Percentiles rank a stretch among this genome's conserved stretches.
These are phyloP conservation scores for Gorsachius magnificus DNA, from an alignment of 2,797 vertebrate genomes.

Conservation along the genomic window DNA sequence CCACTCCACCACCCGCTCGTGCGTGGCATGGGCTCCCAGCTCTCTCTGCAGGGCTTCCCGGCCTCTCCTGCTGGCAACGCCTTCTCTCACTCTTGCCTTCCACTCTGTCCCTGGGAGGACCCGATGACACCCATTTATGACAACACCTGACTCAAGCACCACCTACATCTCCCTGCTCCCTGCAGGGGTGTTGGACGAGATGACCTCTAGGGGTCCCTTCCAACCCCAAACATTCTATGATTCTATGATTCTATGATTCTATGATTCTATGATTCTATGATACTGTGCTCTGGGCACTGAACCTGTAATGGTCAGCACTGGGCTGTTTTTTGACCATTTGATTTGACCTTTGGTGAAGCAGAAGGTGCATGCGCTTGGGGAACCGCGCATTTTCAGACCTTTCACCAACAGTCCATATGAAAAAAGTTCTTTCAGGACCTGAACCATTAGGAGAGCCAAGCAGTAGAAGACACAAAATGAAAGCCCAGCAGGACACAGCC, in stretches of 20 bases:
- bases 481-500: not conserved
- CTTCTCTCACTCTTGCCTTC: not conserved
- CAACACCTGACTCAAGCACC: not conserved
- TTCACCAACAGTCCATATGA: not conserved
- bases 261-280: too few species aligned
- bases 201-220: too few species aligned
- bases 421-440: not conserved
- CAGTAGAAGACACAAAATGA: not conserved
- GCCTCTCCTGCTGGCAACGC: not conserved
- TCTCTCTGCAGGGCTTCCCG: not conserved
- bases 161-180: too few species aligned
- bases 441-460: not conserved
- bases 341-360: not conserved
- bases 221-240: too few species aligned
- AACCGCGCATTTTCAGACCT: not conserved
- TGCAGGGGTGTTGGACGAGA: too few species aligned
- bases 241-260: too few species aligned
- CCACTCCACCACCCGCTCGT: not conserved
- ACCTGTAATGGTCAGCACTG: not conserved
- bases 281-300: fast-evolving
- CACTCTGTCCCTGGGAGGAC: not conserved
- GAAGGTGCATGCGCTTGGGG: not conserved
- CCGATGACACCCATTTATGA: not conserved
- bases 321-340: not conserved
- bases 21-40: not conserved